Percentiles rank a stretch among this genome's conserved stretches.
Evolutionary conservation across 2,888 invertebrate species (phyloP).

Genomic region (Acleris sparsana): DNA sequence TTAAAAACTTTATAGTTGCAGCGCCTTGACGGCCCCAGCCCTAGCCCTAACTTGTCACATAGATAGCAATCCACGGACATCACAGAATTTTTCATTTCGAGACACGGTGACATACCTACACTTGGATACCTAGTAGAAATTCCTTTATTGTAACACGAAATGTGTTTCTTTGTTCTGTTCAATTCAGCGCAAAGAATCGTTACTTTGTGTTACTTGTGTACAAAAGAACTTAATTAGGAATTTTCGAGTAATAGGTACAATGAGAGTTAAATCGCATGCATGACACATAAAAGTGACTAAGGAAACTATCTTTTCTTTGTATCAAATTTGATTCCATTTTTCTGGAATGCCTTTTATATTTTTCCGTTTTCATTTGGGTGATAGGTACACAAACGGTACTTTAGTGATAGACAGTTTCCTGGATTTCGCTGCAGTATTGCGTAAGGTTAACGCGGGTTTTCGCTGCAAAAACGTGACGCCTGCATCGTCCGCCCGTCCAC

Average conservation of each 20-base stretch:
- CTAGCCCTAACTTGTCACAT: constrained; percentile 49
- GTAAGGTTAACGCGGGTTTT: constrained; percentile 19
- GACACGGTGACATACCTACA: constrained; percentile 2
- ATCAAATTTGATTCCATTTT: no score
- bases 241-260: not conserved
- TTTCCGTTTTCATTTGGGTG: constrained; percentile 1
- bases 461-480: constrained; percentile 30
- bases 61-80: constrained; percentile 39
- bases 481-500: constrained; percentile 22
- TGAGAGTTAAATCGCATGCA: not conserved
- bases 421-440: constrained; percentile 25
- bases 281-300: no score
- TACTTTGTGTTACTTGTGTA: constrained; percentile 18
- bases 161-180: constrained; percentile 17
- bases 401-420: constrained; percentile 16
- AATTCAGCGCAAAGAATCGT: constrained; percentile 12
- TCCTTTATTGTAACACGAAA: constrained; percentile 16
- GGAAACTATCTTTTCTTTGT: not conserved
- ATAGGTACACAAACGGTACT: constrained; percentile 3
- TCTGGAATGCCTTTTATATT: no score
- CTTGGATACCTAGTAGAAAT: constrained; percentile 8
- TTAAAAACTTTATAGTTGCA: constrained; percentile 77
- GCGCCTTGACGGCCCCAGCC: constrained; percentile 52
- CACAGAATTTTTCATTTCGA: constrained; percentile 33
- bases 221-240: constrained; percentile 8